Conservation (phyloP, 2,888 invertebrate species). For the Tiliacea aurago region DNA sequence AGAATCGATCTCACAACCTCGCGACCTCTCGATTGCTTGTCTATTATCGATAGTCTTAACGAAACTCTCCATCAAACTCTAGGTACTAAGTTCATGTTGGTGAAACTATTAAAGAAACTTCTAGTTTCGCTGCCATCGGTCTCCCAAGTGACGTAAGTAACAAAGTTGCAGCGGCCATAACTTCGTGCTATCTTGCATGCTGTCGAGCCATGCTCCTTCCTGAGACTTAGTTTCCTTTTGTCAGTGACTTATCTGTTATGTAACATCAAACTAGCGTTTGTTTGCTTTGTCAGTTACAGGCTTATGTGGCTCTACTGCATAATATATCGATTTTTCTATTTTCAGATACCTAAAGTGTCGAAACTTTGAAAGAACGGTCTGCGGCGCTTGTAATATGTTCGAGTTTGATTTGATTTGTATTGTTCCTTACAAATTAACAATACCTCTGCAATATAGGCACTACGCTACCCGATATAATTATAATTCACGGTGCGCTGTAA, state of each 20-base stretch:
- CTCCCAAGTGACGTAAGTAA: constrained; percentile 12
- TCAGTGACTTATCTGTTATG: constrained; percentile 37
- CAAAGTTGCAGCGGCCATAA: constrained; percentile 62
- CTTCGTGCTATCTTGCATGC: constrained; percentile 47
- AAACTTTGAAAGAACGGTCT: background rate
- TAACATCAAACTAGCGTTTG: constrained; percentile 18
- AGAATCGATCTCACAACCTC: background rate
- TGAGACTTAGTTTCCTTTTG: constrained; percentile 45
- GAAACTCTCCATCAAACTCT: constrained; percentile 20
- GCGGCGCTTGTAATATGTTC: background rate
- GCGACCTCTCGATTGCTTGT: constrained; percentile 11
- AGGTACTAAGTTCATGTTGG: constrained; percentile 7
- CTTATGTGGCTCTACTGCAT: constrained; percentile 10
- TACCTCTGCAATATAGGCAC: constrained; percentile 23
- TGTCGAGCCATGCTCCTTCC: constrained; percentile 41
- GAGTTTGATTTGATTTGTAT: constrained; percentile 10
- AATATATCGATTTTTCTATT: background rate
- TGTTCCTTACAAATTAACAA: constrained; percentile 19
- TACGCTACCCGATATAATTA: constrained; percentile 21
- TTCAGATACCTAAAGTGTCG: background rate
- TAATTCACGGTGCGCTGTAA: constrained; percentile 32
- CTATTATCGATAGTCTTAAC: background rate
- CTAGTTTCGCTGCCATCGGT: constrained; percentile 9
- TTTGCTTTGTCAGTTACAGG: constrained; percentile 23
- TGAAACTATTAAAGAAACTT: constrained; percentile 34